These are phyloP conservation scores for Lysandra coridon DNA, from an alignment of 2,888 invertebrate species.

Conservation along the genomic window DNA sequence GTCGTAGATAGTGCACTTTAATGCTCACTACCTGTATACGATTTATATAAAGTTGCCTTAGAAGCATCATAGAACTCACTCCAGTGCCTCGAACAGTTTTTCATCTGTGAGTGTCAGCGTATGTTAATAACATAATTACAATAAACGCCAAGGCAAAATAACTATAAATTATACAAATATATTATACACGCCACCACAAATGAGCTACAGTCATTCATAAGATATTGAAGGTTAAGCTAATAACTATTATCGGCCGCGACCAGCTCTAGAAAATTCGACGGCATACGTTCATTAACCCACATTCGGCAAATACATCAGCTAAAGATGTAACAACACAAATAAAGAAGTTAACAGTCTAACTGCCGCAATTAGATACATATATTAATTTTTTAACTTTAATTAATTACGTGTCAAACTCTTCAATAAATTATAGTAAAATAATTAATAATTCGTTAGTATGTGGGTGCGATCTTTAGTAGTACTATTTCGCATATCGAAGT, in stretches of 20 bases:
- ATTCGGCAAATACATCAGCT: neutral
- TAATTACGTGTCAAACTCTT: no score
- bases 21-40: neutral
- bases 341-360: no score
- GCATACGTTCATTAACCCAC: neutral
- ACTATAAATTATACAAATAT: neutral
- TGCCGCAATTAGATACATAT: no score
- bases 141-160: no score
- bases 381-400: no score
- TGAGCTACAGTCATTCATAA: neutral
- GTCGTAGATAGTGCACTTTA: neutral
- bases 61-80: neutral
- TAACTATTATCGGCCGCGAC: neutral
- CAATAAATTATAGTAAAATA: no score
- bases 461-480: no score
- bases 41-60: neutral
- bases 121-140: no score
- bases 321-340: neutral
- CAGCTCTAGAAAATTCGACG: neutral
- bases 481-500: no score
- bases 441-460: no score
- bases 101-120: no score
- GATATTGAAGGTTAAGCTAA: neutral
- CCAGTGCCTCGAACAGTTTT: no score
- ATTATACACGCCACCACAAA: neutral